These are phyloP conservation scores for Drosophila nigritarsus DNA, from an alignment of 2,888 invertebrate genomes.

Conservation along the genomic window DNA sequence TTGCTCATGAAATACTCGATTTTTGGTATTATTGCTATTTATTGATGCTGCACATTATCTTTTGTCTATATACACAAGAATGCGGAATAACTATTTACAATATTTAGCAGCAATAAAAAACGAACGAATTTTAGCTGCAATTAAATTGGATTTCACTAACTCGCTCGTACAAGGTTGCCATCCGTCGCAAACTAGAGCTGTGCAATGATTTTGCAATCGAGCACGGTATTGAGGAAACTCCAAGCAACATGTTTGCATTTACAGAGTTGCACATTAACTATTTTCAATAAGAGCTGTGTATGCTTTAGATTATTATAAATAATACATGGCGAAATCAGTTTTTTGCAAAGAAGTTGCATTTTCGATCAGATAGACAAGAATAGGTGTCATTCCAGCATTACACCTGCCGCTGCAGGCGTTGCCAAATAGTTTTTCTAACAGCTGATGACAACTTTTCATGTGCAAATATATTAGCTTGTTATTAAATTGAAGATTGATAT, in stretches of 20 bases:
- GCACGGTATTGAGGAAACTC: conserved; percentile 5
- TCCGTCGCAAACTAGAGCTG: conserved; percentile 43
- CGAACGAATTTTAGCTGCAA: conserved; percentile 49
- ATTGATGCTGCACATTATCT: conserved; percentile 40
- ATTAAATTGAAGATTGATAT: background rate
- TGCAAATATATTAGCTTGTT: no score
- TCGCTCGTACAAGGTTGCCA: conserved; percentile 47
- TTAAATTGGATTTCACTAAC: conserved; percentile 61
- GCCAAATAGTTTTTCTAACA: conserved; percentile 33
- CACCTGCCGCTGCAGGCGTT: conserved; percentile 22
- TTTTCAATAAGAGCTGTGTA: background rate
- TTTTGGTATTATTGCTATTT: conserved; percentile 43
- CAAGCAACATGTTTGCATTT: background rate
- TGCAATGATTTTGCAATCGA: conserved; percentile 20
- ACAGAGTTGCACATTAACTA: background rate
- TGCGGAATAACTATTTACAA: conserved; percentile 56
- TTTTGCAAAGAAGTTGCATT: background rate
- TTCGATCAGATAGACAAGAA: background rate
- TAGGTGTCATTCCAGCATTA: conserved; percentile 23
- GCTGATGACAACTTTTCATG: conserved; percentile 18
- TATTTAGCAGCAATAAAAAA: conserved; percentile 43
- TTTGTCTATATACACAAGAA: conserved; percentile 28
- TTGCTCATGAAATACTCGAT: conserved; percentile 30
- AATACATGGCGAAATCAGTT: background rate
- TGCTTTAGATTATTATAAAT: background rate